A percentile compares a stretch with the other conserved stretches of the same genome.
These are phyloP conservation scores for Antechinus stuartii DNA, from an alignment of 2,113 vertebrate genomes.

Conservation along the genomic window DNA sequence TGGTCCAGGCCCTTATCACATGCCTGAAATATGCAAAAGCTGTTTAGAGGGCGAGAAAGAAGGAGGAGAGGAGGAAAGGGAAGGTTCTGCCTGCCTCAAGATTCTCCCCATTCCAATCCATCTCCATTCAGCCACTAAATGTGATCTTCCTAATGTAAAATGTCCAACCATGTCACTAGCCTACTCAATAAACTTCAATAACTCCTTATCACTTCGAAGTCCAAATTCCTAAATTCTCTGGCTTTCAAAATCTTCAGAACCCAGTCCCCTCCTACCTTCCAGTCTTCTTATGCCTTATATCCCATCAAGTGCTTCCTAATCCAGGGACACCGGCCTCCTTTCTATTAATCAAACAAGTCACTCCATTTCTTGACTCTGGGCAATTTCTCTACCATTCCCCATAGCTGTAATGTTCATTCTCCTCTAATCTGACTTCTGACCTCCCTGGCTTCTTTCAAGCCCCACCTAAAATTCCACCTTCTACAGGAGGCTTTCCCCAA, in stretches of 20 bases:
- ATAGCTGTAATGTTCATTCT: no score
- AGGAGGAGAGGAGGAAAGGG: no score
- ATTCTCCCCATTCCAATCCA: neutral
- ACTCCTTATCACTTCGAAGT: neutral
- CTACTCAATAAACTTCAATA: no score
- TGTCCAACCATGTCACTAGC: neutral
- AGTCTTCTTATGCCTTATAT: neutral
- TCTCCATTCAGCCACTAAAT: neutral
- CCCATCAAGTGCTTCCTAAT: neutral
- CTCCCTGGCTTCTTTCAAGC: neutral
- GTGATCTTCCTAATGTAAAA: no score
- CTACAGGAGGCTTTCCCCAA: neutral
- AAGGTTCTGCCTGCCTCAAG: neutral
- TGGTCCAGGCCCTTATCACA: neutral
- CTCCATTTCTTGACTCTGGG: no score
- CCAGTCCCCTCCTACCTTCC: neutral
- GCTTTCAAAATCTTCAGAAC: neutral
- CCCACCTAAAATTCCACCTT: neutral
- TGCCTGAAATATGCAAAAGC: neutral
- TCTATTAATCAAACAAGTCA: neutral
- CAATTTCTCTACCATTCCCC: neutral
- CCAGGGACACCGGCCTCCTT: neutral
- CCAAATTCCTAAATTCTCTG: neutral
- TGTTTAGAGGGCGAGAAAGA: neutral
- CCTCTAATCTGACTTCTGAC: neutral